A percentile compares a stretch with the other conserved stretches of the same genome.
These are phyloP conservation scores for Elachura formosa DNA, from an alignment of 2,113 vertebrate species.

Conservation along the genomic window DNA sequence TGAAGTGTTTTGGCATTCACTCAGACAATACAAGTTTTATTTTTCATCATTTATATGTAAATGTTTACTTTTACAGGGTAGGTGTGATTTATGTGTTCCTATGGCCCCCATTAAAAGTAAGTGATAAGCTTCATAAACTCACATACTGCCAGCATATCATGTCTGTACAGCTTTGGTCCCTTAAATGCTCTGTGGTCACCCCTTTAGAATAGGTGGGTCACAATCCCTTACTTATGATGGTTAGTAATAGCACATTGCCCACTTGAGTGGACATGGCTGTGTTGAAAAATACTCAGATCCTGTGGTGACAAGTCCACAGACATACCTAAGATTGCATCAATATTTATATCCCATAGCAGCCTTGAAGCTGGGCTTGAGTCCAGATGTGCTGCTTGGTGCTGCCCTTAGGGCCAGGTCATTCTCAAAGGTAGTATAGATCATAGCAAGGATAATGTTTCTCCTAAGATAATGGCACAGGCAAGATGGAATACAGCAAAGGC, in stretches of 20 bases:
- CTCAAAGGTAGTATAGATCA: not conserved
- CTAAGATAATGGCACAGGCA: not conserved
- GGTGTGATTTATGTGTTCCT: not conserved
- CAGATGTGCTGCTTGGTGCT: not conserved
- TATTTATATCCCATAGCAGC: not conserved
- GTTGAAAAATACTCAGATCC: not conserved
- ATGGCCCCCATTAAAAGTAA: not conserved
- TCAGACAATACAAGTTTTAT: not conserved
- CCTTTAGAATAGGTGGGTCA: not conserved
- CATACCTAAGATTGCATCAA: not conserved
- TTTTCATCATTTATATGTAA: not conserved
- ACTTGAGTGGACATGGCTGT: not conserved
- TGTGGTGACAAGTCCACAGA: not conserved
- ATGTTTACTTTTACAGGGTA: not conserved
- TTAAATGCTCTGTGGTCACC: not conserved
- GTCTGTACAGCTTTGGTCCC: not conserved
- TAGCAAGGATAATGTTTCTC: not conserved
- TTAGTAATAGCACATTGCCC: not conserved
- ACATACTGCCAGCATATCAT: not conserved
- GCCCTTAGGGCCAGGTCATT: not conserved
- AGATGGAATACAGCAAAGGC: not conserved
- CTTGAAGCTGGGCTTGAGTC: not conserved
- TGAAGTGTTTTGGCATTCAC: not conserved
- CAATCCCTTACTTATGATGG: not conserved
- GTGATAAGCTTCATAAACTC: not conserved